phyloP scores from a whole-genome alignment of 2,797 vertebrate genomes.

The Gallinago stenura region DNA sequence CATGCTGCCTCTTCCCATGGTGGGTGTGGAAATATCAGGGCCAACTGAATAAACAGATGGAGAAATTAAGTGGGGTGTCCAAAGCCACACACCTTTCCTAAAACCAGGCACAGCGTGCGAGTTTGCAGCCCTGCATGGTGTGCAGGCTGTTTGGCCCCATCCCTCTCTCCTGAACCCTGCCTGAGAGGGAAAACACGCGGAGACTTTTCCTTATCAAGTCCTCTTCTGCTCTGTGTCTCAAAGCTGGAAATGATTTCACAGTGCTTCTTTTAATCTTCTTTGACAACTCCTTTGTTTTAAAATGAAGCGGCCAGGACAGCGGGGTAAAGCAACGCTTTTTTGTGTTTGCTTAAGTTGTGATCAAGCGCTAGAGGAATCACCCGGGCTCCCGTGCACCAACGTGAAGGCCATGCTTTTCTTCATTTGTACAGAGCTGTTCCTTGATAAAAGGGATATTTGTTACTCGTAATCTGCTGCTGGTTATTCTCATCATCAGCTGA shows the following conservation, averaged over 20 bases:
- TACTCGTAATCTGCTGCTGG: slow-evolving; percentile 15
- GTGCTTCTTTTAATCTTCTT: background rate
- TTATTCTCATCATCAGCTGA: slow-evolving; percentile 10
- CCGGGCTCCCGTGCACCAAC: background rate
- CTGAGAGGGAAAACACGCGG: rapidly evolving
- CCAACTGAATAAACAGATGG: background rate
- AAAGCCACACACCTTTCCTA: background rate
- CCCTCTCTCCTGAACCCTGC: background rate
- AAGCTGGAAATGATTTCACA: background rate
- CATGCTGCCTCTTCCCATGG: background rate
- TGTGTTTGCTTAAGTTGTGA: background rate
- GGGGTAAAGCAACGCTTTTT: background rate
- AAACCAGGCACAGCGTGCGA: background rate
- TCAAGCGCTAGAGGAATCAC: background rate
- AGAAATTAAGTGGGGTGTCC: background rate
- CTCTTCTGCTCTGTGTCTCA: background rate
- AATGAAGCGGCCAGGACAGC: background rate
- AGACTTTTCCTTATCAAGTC: background rate
- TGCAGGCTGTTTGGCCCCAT: background rate
- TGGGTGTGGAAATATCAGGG: background rate
- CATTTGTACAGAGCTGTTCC: background rate
- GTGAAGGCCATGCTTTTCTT: background rate
- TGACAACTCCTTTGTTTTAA: background rate
- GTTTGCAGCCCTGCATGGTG: background rate
- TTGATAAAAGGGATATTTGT: background rate